A percentile compares a stretch with the other conserved stretches of the same genome.
Conservation (phyloP, 2,113 vertebrate genomes). For the Gadus chalcogrammus region DNA sequence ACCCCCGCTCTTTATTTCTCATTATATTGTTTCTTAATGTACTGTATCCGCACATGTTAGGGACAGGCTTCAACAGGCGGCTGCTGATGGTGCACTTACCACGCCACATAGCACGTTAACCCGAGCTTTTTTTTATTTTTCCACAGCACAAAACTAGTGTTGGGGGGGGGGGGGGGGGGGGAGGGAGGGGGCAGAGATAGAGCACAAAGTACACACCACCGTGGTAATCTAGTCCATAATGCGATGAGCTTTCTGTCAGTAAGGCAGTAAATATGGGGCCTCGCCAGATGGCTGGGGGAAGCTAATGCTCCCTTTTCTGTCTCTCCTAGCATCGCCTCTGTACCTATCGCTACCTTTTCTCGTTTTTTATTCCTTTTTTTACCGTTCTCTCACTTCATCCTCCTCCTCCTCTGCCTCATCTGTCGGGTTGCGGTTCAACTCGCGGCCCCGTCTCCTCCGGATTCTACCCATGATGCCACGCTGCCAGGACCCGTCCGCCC, state of each 20-base stretch:
- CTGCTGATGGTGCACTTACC: conserved; percentile 27
- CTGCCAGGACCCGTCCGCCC: conserved; percentile 46
- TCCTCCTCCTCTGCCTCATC: conserved; percentile 1
- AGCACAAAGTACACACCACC: not conserved
- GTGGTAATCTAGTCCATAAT: conserved; percentile 14
- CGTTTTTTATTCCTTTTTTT: not conserved
- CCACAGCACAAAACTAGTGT: not conserved
- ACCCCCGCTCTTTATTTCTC: not conserved
- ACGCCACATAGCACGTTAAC: conserved; percentile 25
- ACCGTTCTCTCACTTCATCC: conserved; percentile 11
- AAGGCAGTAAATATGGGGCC: conserved; percentile 1
- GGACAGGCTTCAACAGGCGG: conserved; percentile 24
- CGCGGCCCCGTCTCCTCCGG: too few species aligned
- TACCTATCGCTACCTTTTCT: too few species aligned
- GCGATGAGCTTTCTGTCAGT: conserved; percentile 13
- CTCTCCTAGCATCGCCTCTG: too few species aligned
- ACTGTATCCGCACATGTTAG: conserved; percentile 29
- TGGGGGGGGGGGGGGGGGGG: conserved; percentile 6
- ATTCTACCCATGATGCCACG: conserved; percentile 22
- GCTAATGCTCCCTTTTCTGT: too few species aligned
- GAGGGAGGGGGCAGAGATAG: conserved; percentile 15
- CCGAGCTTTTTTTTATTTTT: not conserved
- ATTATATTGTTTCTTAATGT: conserved; percentile 35
- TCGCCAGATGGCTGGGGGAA: not conserved
- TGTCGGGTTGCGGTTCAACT: conserved; percentile 28